These are phyloP conservation scores for Eupithecia tripunctaria DNA, from an alignment of 2,888 invertebrate genomes.

Conservation along the genomic window DNA sequence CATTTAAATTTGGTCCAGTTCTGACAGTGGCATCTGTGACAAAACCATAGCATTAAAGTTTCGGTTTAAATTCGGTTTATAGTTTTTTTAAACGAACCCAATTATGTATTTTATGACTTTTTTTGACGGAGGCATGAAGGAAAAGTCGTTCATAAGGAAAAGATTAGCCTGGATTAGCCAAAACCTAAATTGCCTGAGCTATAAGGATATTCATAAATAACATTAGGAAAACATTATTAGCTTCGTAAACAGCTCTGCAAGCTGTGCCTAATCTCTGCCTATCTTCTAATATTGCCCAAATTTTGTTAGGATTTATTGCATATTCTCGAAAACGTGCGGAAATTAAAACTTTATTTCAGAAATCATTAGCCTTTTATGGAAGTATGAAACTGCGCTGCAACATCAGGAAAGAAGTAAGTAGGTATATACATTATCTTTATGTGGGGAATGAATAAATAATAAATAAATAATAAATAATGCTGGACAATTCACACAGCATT, in stretches of 20 bases:
- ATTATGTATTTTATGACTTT: neutral
- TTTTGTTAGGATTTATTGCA: conserved; percentile 10
- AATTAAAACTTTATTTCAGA: neutral
- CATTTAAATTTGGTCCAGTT: no score
- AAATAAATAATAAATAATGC: no score
- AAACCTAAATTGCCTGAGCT: conserved; percentile 2
- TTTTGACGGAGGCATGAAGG: neutral
- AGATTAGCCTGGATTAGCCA: neutral
- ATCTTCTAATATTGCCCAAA: conserved; percentile 15
- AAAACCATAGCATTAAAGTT: no score
- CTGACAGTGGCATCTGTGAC: no score
- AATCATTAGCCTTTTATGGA: neutral
- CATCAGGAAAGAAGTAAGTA: neutral
- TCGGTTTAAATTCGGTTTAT: no score
- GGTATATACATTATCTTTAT: neutral
- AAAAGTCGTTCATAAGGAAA: neutral
- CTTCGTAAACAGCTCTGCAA: conserved; percentile 17
- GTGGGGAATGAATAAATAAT: no score
- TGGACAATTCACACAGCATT: no score
- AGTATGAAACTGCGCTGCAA: neutral
- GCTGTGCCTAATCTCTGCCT: conserved; percentile 32
- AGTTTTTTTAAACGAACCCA: no score
- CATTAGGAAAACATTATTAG: conserved; percentile 8
- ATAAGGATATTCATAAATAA: conserved; percentile 12
- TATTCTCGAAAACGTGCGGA: neutral